These are phyloP conservation scores for Catocala fraxini DNA, from an alignment of 2,888 invertebrate genomes.

Conservation along the genomic window DNA sequence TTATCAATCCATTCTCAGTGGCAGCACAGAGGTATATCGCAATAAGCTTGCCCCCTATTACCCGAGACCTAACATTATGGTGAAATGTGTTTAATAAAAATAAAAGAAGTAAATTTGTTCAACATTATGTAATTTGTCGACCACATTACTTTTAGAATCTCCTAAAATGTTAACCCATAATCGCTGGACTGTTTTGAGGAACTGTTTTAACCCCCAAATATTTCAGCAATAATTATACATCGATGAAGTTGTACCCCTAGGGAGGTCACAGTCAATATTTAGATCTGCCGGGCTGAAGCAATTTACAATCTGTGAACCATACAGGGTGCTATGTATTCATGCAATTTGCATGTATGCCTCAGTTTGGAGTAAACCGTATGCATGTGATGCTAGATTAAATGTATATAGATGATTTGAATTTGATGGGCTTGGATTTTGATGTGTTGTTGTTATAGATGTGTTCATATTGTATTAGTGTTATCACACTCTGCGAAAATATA, in stretches of 20 bases:
- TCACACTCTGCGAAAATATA: too few relatives aligned
- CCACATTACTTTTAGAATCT: too few relatives aligned
- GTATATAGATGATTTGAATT: conserved; percentile 46
- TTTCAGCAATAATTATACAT: conserved; percentile 31
- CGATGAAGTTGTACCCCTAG: conserved; percentile 35
- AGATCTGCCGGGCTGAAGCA: conserved; percentile 61
- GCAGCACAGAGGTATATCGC: too few relatives aligned
- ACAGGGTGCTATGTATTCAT: conserved; percentile 59
- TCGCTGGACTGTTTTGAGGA: too few relatives aligned
- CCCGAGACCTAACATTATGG: too few relatives aligned
- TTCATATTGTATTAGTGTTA: too few relatives aligned
- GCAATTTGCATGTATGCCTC: conserved; percentile 65
- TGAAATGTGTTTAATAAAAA: too few relatives aligned
- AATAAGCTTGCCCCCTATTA: too few relatives aligned
- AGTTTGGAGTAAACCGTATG: conserved; percentile 50
- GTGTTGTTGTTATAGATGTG: not conserved
- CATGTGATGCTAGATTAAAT: conserved; percentile 52
- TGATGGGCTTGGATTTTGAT: conserved; percentile 30
- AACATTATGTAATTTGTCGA: too few relatives aligned
- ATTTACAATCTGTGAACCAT: conserved; percentile 67
- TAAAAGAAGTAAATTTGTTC: too few relatives aligned
- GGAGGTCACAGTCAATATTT: conserved; percentile 57
- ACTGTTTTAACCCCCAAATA: conserved; percentile 17
- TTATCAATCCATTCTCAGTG: too few relatives aligned
- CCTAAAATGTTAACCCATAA: too few relatives aligned